Conservation (phyloP, 2,888 invertebrate genomes). For the Drosophila acutilabella region DNA sequence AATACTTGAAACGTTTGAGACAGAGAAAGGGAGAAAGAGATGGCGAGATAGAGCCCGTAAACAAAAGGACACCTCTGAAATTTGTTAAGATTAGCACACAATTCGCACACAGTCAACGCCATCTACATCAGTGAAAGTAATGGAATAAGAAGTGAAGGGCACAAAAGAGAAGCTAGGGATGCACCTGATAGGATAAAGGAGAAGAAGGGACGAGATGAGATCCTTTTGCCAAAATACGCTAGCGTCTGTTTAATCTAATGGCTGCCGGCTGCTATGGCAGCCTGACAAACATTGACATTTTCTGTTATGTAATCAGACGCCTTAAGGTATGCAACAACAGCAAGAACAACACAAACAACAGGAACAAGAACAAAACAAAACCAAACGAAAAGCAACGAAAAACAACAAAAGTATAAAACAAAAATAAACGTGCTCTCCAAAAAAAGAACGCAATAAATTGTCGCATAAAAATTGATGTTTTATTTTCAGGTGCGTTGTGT, state of each 20-base stretch:
- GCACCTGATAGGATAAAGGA: not conserved
- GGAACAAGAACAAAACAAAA: constrained; percentile 37
- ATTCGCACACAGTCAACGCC: constrained; percentile 75
- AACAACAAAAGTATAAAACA: not conserved
- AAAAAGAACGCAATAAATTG: constrained; percentile 74
- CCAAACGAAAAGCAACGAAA: constrained; percentile 36
- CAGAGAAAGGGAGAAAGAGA: not conserved
- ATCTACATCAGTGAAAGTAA: constrained; percentile 12
- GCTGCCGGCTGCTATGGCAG: constrained; percentile 66
- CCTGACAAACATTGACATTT: constrained; percentile 80
- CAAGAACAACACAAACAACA: constrained; percentile 30
- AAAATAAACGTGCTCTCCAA: constrained; percentile 32
- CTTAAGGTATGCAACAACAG: constrained; percentile 61
- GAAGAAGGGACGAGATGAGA: constrained; percentile 4
- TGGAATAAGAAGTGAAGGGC: not conserved
- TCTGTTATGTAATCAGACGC: constrained; percentile 80
- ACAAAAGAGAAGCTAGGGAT: too few species aligned
- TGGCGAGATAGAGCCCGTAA: constrained; percentile 43
- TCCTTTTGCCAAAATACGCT: constrained; percentile 40
- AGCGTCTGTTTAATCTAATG: constrained; percentile 72
- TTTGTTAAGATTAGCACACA: constrained; percentile 81
- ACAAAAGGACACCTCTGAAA: constrained; percentile 72
- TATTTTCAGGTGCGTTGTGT: constrained; percentile 61
- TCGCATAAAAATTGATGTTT: constrained; percentile 81
- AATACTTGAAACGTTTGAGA: not conserved